phyloP scores from a whole-genome alignment of 2,797 vertebrate genomes.

The Aldrovandia affinis region DNA sequence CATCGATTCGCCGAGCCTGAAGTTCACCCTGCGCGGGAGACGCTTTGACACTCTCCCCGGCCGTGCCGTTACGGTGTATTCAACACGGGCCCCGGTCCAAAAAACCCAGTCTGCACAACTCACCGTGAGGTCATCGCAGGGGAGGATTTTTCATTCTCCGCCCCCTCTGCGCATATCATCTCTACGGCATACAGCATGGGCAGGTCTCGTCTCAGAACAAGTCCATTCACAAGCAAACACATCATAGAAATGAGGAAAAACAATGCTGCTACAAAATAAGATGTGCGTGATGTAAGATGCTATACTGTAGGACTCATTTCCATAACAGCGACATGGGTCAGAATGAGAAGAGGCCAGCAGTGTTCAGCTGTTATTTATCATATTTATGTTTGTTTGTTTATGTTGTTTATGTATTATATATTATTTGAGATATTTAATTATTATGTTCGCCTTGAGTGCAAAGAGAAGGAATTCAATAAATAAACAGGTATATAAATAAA shows the following conservation, averaged over 20 bases:
- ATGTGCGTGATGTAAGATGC: neutral
- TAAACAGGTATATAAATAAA: too few relatives aligned
- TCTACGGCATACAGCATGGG: slow-evolving; percentile 36
- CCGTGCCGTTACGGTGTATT: slow-evolving; percentile 60
- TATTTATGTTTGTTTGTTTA: neutral
- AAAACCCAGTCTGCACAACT: slow-evolving; percentile 72
- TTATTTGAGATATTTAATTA: neutral
- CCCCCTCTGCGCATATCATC: slow-evolving; percentile 16
- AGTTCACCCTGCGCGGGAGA: slow-evolving; percentile 75
- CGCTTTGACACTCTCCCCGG: slow-evolving; percentile 73
- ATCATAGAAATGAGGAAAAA: neutral
- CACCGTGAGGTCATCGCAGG: slow-evolving; percentile 70
- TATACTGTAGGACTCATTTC: neutral
- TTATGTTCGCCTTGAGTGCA: neutral
- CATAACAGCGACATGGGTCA: neutral
- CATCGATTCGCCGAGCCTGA: slow-evolving; percentile 72
- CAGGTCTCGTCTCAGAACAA: neutral
- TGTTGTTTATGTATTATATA: neutral
- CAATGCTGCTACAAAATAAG: neutral
- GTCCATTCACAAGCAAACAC: neutral
- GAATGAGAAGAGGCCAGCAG: neutral
- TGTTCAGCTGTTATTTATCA: neutral
- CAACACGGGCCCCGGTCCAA: slow-evolving; percentile 68
- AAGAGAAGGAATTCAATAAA: neutral
- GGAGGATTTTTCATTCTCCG: slow-evolving; percentile 57